These are phyloP conservation scores for Mesembrinibis cayennensis DNA, from an alignment of 2,113 vertebrate genomes.

Conservation along the genomic window DNA sequence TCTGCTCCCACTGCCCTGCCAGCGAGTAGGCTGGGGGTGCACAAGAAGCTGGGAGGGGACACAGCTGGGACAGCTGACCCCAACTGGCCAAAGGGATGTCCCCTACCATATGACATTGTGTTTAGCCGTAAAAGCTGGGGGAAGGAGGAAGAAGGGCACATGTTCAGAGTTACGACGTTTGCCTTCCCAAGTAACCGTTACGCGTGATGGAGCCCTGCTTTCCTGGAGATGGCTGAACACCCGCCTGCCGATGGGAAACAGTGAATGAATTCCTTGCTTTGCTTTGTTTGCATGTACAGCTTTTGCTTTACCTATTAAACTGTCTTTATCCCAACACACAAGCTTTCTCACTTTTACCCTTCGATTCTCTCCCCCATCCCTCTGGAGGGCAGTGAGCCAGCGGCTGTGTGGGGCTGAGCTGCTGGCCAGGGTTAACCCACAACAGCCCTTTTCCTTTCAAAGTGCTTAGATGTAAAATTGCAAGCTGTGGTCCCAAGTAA, in stretches of 20 bases:
- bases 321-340: not conserved
- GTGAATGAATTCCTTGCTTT: not conserved
- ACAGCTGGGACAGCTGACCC: not conserved
- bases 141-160: not conserved
- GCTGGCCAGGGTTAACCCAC: not conserved
- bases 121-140: not conserved
- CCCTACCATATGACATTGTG: fast-evolving
- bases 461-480: not conserved
- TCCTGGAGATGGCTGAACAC: not conserved
- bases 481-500: not conserved
- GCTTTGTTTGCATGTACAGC: fast-evolving
- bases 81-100: not conserved
- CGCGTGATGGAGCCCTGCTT: fast-evolving
- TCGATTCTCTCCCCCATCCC: not conserved
- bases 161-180: fast-evolving
- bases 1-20: not conserved
- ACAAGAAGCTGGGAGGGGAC: not conserved
- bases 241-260: fast-evolving
- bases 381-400: not conserved
- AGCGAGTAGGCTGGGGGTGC: not conserved
- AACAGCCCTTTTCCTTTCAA: not conserved
- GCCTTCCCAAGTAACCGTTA: not conserved
- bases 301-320: not conserved
- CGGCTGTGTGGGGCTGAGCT: not conserved
- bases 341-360: not conserved